phyloP scores from a whole-genome alignment of 2,888 invertebrate genomes.

The Portevinia maculata region DNA sequence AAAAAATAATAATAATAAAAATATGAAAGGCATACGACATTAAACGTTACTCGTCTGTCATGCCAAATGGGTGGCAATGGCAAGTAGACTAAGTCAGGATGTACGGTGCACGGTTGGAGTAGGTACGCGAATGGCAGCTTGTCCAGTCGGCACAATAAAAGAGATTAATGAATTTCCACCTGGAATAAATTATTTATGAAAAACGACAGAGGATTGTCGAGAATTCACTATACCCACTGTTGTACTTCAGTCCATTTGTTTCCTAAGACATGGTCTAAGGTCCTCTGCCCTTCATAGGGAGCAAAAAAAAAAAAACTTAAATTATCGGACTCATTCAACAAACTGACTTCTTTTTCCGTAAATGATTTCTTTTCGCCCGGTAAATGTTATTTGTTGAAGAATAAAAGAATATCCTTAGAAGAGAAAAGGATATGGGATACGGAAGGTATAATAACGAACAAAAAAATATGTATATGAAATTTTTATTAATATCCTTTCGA shows the following conservation, averaged over 20 bases:
- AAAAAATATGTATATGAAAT: conserved; percentile 30
- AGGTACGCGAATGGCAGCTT: conserved; percentile 57
- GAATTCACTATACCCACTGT: conserved; percentile 35
- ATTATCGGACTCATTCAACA: conserved; percentile 73
- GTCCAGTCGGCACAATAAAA: conserved; percentile 74
- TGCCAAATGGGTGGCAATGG: conserved; percentile 54
- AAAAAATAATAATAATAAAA: not conserved
- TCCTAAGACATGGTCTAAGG: conserved; percentile 36
- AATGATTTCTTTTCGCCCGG: conserved; percentile 73
- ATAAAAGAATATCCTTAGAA: conserved; percentile 42
- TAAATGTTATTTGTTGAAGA: conserved; percentile 68
- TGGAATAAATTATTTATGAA: conserved; percentile 75
- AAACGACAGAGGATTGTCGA: conserved; percentile 63
- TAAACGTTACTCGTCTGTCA: conserved; percentile 70
- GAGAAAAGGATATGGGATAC: conserved; percentile 48
- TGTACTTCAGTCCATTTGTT: conserved; percentile 55
- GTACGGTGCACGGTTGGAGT: not conserved
- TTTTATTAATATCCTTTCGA: conserved; percentile 69
- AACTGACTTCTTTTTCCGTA: conserved; percentile 74
- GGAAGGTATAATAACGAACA: conserved; percentile 19
- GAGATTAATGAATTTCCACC: conserved; percentile 75
- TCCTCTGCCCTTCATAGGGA: conserved; percentile 8
- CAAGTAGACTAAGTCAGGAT: conserved; percentile 2
- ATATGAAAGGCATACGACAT: conserved; percentile 38
- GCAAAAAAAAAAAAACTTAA: conserved; percentile 33